Evolutionary conservation across 2,113 vertebrate species (phyloP), one percentile per base, ranked within the genome.

Genomic region (Noctilio leporinus): DNA sequence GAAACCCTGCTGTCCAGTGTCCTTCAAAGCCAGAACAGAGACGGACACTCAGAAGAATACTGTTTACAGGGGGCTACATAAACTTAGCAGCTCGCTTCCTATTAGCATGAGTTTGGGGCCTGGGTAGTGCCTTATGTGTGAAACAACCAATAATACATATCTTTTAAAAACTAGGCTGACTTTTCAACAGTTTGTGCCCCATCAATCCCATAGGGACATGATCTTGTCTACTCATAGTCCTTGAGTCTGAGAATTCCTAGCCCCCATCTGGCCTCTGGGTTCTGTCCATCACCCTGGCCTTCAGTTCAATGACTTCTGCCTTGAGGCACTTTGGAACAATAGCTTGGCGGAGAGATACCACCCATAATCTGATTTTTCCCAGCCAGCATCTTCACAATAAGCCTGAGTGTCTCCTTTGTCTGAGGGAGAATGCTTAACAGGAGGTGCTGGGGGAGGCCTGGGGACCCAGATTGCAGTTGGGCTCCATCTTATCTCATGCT

Each of bases 341-440:
- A 81, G 84, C 77, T 72, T 93, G 84, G 84, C 15, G 11, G 77
- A 69, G 75, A 38, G 76, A 92, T 86, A 93, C 70, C 53, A 43
- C 59, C 72, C 92, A 72, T 94, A 97, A 97, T 97, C 97, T 95
- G 97, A 97, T 97, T 95, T 97, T 97, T 97, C 97, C 97, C 97
- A 97, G 96, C 93, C 95, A 89, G 85, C 90, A 53, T 92, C 94
- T 95, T 93, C 80, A 97, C 97, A 97, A 95, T 95, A 87, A 92
- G 88, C 72, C 16, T 95, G 95, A 97, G 96, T 90, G 94, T 91
- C 88, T 70, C 86, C 95, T 97, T 97, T 97, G 97, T 97, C 70
- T 72, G 19, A 11, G 1, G 67, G 47, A 93, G 95, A 93, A 53
- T 20, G 87, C 87, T 82, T 64, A 83, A 81, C 96, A 95, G 96